Base-by-base conservation (phyloP, 2,113 vertebrate genomes). In the Nesogale talazaci region DNA sequence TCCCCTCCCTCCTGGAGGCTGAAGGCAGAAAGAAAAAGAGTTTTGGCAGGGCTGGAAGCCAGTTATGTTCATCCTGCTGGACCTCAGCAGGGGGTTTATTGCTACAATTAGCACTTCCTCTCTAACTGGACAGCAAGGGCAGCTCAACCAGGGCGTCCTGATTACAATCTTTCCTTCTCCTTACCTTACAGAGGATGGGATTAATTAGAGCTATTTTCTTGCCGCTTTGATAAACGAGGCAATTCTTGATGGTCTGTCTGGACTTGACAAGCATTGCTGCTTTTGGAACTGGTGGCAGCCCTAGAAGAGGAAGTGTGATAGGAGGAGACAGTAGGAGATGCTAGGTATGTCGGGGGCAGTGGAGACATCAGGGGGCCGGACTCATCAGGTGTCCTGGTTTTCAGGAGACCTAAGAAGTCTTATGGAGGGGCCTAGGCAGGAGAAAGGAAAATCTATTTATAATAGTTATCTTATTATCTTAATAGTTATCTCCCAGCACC, bases 191-290 rank as follows among this genome's bases (percentile, higher is more conserved):
- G 94, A 90, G 91, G 86, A 92, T 96, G 93, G 88, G 96, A 94
- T 96, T 96, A 97, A 96, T 97, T 97, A 95, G 96, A 97, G 95
- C 93, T 94, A 95, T 87, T 95, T 95, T 93, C 90, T 90, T 90
- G 96, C 84, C 93, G 94, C 90, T 97, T 96, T 94, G 94, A 88
- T 95, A 88, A 88, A 86, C 83, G 95, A 92, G 72, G 94, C n/a
- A 0, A 0, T 94, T 96, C 70, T 96, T 89, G 69, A 86, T 95
- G 94, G 92, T 93, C 93, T 86, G 36, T 38, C 42, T 34, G n/a
- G 20, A 29, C 16, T 6, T 34, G 38, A 10, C 4, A 14, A 46
- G 4, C 42, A 40, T 0, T 9, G 34, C 46, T 76, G 11, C n/a
- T 74, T 83, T 67, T 23, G 27, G 42, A 95, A 80, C 38, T 34